Base-by-base conservation (phyloP, 2,888 invertebrate species). In the Rhamphomyia laevipes region DNA sequence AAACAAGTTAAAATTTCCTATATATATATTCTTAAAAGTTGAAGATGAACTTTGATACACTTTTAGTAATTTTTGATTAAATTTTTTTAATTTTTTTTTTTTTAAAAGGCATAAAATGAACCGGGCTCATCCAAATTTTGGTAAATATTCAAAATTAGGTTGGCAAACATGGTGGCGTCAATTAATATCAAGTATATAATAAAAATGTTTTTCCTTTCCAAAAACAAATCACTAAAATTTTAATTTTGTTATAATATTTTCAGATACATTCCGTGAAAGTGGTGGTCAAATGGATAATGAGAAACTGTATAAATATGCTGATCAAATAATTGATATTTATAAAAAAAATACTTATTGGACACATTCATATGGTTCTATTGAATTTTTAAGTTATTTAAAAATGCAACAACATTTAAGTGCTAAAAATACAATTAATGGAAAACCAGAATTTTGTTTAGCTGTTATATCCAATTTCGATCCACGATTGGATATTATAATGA, bases 401-500 rank as follows among this genome's bases (percentile, higher is more conserved):
- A 53, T 59, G 51, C 63, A 63, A 51, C 63, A 63, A 37, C 61
- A 63, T 45, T 41, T 58, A 33, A 59, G 55, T 7, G 51, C 53
- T n/a, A 57, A 55, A 45, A 54, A 56, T 40, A 59, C 46, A 15
- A 45, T 46, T 6, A 35, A 30, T 37, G 42, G 31, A n/a, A 52
- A 59, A 12, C 47, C 55, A 9, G 60, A 61, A 6, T 61, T 62
- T 44, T 56, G 58, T 11, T 57, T 91, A 41, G 93, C 91, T 4
- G 78, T 91, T 0, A 81, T 94, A 56, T 90, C 93, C 7, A 94
- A 94, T 70, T 90, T 85, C 71, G 94, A 94, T 72, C 84, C 88
- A 30, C 75, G 92, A 30, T 71, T 94, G 3, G 74, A 79, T 51
- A 71, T 74, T 6, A 77, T 92, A 53, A 72, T 94, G 47, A 58